phyloP scores from a whole-genome alignment of 2,113 vertebrate species.

The Laticauda laticaudata region DNA sequence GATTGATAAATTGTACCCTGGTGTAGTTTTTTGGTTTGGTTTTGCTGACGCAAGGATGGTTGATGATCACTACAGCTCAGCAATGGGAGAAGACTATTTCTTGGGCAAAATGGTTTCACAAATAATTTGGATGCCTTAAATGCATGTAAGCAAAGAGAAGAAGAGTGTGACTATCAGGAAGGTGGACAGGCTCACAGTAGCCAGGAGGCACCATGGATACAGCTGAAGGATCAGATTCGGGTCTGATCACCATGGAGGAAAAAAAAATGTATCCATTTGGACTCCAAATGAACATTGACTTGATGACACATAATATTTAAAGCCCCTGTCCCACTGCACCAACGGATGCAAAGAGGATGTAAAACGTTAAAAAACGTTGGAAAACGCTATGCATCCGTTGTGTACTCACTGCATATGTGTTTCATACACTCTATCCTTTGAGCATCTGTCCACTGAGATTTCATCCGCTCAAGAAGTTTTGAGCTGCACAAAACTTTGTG shows the following conservation, averaged over 20 bases:
- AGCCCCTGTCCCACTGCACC: too few relatives aligned
- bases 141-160: background rate
- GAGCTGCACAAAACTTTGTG: too few relatives aligned
- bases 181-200: background rate
- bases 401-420: too few relatives aligned
- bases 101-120: background rate
- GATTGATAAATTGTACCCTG: background rate
- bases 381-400: too few relatives aligned
- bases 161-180: background rate
- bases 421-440: too few relatives aligned
- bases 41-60: background rate
- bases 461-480: too few relatives aligned
- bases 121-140: background rate
- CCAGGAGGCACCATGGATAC: background rate
- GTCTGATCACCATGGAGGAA: background rate
- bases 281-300: background rate
- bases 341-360: too few relatives aligned
- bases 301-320: background rate
- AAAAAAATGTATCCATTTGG: background rate
- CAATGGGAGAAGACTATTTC: background rate
- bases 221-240: background rate
- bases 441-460: too few relatives aligned
- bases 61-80: background rate
- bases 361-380: too few relatives aligned
- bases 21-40: background rate